Evolutionary conservation across 2,113 vertebrate species (phyloP).

Genomic region (Brachyhypopomus occidentalis): DNA sequence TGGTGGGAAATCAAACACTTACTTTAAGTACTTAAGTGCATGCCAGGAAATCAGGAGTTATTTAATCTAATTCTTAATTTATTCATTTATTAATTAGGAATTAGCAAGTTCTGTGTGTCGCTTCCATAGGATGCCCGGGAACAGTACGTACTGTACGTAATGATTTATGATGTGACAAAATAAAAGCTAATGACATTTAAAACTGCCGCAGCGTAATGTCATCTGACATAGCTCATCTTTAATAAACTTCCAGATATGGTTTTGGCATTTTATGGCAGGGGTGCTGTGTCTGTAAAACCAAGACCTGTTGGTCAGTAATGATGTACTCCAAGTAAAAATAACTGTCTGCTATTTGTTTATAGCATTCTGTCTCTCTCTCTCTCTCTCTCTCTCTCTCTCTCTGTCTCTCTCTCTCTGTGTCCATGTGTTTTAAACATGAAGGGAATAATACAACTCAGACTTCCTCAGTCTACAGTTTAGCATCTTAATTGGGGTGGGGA

Average conservation of each 20-base stretch:
- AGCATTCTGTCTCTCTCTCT: background rate
- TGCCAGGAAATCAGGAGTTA: slow-evolving; percentile 58
- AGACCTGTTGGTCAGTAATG: slow-evolving; percentile 4
- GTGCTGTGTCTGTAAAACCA: background rate
- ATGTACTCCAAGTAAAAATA: slow-evolving; percentile 18
- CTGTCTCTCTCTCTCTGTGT: slow-evolving; percentile 30
- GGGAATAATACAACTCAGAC: slow-evolving; percentile 52
- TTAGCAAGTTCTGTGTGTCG: slow-evolving; percentile 11
- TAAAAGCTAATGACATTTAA: background rate
- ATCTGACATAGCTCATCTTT: background rate
- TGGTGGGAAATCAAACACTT: slow-evolving; percentile 58
- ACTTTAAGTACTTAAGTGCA: slow-evolving; percentile 57
- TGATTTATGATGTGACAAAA: background rate
- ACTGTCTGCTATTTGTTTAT: slow-evolving; percentile 15
- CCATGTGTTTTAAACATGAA: slow-evolving; percentile 47
- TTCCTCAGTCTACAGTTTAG: slow-evolving; percentile 56
- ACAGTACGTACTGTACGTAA: background rate
- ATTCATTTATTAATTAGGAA: slow-evolving; percentile 46
- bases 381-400: background rate
- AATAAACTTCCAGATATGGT: background rate
- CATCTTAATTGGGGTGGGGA: slow-evolving; percentile 69
- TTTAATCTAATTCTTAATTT: slow-evolving; percentile 51
- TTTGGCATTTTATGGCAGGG: background rate
- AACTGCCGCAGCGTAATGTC: background rate
- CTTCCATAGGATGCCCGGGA: slow-evolving; percentile 21